Evolutionary conservation across 2,888 invertebrate genomes (phyloP), one percentile per base, ranked within the genome.

Genomic region (Antheraea yamamai): DNA sequence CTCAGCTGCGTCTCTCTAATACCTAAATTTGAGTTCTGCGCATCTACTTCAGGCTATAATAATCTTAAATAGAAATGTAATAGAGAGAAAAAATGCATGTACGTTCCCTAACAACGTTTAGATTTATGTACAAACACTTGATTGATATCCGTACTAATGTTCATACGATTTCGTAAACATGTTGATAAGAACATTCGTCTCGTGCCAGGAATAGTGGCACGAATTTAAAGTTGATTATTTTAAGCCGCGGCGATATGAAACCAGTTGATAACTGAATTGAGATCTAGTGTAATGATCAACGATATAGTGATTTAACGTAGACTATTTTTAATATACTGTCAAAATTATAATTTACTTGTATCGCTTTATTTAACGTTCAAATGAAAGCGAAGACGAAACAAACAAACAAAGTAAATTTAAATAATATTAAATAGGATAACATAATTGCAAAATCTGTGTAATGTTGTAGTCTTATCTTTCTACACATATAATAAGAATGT

Each of bases 261-360:
- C 70, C n/a, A 39, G 18, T 70, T 39, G 70, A 70, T n/a, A 70
- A 39, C 70, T 70, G 70, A 70, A 39, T 70, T 70, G n/a, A 39
- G 10, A 39, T 70, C 8, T 20, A 70, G 39, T 70, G 7, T 70
- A 70, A 30, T 66, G 3, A 30, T 16, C 18, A 66, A 66, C 64
- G 4, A 66, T 30, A 66, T 66, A 66, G 30, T 66, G 64, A 30
- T 30, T 30, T 66, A 66, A 55, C 20, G n/a, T 7, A 18, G 55
- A 55, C 20, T 55, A 55, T 55, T 18, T 2, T 16, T 55, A 55
- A 55, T 55, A 55, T 4, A 55, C 18, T 55, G 35, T 39, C 35
- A 39, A 39, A 39, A 7, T 39, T 39, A 39, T 39, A 39, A 39
- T 39, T 39, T 39, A 39, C 6, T 39, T 39, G 35, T 39, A 39